A percentile compares a stretch with the other conserved stretches of the same genome.
These are phyloP conservation scores for Scrobipalpa costella DNA, from an alignment of 2,888 invertebrate species.

Conservation along the genomic window DNA sequence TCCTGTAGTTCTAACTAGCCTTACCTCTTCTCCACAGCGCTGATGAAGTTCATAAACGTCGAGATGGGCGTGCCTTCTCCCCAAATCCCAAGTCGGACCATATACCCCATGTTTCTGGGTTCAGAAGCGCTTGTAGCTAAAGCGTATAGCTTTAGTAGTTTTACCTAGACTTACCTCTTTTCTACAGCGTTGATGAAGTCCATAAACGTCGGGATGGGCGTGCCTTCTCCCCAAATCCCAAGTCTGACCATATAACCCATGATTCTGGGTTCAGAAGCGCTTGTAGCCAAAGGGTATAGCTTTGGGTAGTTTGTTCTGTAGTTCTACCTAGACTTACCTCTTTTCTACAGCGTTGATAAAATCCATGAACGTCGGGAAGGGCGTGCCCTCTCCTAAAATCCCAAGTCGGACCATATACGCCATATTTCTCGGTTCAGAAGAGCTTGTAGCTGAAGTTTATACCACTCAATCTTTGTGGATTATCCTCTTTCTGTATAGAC, in stretches of 20 bases:
- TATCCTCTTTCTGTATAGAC: neutral
- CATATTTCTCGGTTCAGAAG: conserved; percentile 99
- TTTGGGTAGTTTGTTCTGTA: conserved; percentile 96
- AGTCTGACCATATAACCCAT: conserved; percentile 99
- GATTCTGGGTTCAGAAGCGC: conserved; percentile 98
- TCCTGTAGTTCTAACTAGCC: conserved; percentile 92
- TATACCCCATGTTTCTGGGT: conserved; percentile 99
- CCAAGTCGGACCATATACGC: conserved; percentile 99
- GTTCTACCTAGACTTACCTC: conserved; percentile 87
- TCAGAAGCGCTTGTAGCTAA: conserved; percentile 99
- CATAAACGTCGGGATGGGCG: conserved; percentile 95
- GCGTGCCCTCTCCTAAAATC: conserved; percentile 98
- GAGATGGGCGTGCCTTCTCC: conserved; percentile 97
- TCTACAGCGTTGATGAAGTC: conserved; percentile 99
- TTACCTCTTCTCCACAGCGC: conserved; percentile 96
- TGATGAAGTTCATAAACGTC: conserved; percentile 96
- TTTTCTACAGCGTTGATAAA: conserved; percentile 98
- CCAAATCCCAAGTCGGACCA: conserved; percentile 99
- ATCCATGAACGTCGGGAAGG: conserved; percentile 96
- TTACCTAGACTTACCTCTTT: conserved; percentile 83
- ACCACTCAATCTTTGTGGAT: neutral
- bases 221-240: conserved; percentile 99
- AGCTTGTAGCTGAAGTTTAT: conserved; percentile 93
- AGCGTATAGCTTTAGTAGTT: conserved; percentile 49
- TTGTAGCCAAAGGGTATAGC: conserved; percentile 98